Conservation (phyloP, 35 echinoderm and acorn worm genomes). For the Apostichopus parvimensis region DNA sequence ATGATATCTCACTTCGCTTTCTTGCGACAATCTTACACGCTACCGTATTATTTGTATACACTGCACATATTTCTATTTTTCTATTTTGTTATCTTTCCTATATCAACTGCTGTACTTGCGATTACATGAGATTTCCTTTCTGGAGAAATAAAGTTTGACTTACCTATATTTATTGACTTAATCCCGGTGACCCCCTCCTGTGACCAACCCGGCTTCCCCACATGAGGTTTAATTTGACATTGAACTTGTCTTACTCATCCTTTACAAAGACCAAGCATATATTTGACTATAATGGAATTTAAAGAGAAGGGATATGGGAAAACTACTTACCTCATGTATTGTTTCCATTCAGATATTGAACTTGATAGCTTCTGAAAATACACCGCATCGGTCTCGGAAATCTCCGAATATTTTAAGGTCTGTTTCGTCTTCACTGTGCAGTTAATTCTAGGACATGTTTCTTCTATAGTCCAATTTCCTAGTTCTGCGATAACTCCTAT, state of each 20-base stretch:
- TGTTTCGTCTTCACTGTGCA: conserved; percentile 17
- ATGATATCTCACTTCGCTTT: no score
- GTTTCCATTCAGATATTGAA: background rate
- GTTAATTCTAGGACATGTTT: background rate
- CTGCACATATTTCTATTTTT: no score
- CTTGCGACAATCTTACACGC: no score
- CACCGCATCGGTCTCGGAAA: background rate
- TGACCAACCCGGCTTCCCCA: background rate
- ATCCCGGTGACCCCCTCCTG: background rate
- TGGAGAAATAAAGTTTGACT: no score
- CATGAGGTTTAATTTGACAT: no score
- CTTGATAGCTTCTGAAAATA: background rate
- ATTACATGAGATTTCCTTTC: no score
- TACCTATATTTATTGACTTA: no score
- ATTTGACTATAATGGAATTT: background rate
- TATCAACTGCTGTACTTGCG: no score
- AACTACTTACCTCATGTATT: background rate
- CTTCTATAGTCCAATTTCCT: background rate
- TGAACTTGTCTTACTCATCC: background rate
- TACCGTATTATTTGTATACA: no score
- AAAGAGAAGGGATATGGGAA: no score
- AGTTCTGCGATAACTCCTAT: background rate
- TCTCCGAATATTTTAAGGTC: background rate
- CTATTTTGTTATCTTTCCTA: no score
- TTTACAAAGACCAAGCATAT: background rate